Evolutionary conservation across 2,888 invertebrate genomes (phyloP).

Genomic region (Stegana nigrithorax): DNA sequence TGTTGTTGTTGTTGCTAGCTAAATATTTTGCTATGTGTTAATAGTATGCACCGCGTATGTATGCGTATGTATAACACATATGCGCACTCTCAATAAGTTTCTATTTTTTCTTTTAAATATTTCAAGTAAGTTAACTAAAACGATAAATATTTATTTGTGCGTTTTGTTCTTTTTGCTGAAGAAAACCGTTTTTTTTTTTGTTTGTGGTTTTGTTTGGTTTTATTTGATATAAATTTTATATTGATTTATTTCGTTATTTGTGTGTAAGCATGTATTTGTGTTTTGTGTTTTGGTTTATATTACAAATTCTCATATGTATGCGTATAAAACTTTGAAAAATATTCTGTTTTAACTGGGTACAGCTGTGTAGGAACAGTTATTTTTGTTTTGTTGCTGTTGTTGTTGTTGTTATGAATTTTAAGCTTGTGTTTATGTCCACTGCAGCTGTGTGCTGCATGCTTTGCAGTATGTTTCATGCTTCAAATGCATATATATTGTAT

Average conservation of each 20-base stretch:
- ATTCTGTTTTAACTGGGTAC: neutral
- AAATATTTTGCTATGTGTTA: too few relatives aligned
- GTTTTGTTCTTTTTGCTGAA: slow-evolving; percentile 17
- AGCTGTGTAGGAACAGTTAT: neutral
- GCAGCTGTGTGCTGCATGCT: too few relatives aligned
- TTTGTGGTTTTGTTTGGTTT: too few relatives aligned
- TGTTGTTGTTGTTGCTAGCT: too few relatives aligned
- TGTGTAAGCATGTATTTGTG: neutral
- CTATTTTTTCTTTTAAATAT: neutral
- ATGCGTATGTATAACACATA: neutral
- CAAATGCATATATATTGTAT: neutral
- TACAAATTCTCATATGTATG: neutral
- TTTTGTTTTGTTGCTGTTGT: neutral
- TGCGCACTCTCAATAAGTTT: slow-evolving; percentile 1
- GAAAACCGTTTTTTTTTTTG: slow-evolving; percentile 20
- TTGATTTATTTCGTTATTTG: neutral
- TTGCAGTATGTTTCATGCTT: neutral
- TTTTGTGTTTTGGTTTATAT: neutral
- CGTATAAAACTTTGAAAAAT: neutral
- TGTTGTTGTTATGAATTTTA: too few relatives aligned
- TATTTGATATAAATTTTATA: neutral
- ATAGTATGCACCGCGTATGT: neutral
- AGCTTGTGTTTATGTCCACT: too few relatives aligned
- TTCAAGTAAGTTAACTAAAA: neutral
- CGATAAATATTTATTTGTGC: slow-evolving; percentile 16